Evolutionary conservation across 2,113 vertebrate genomes (phyloP).

Genomic region (Cairina moschata): DNA sequence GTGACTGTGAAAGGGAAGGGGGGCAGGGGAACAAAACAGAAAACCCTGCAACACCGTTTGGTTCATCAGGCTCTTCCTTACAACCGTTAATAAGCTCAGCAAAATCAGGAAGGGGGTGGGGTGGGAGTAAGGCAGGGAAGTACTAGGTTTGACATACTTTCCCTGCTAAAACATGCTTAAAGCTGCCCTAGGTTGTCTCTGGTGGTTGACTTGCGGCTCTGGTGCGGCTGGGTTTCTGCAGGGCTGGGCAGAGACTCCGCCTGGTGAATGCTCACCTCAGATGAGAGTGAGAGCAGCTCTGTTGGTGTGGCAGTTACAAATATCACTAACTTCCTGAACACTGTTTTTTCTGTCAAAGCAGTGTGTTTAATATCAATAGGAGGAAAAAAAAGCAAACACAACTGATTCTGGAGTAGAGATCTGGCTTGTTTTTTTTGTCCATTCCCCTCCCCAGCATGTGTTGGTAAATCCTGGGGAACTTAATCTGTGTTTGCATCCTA

Average conservation of each 20-base stretch:
- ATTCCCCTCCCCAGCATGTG: neutral
- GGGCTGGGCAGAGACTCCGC: neutral
- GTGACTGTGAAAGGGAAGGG: neutral
- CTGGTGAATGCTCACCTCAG: neutral
- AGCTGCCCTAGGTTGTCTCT: neutral
- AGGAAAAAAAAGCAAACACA: neutral
- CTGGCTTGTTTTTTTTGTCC: neutral
- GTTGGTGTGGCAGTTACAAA: neutral
- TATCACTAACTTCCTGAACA: neutral
- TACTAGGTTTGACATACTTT: neutral
- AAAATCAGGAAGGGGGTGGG: neutral
- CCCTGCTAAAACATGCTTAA: neutral
- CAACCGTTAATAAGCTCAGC: neutral
- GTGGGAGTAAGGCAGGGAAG: neutral
- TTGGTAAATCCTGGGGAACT: neutral
- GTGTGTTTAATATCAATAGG: neutral
- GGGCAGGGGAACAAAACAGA: neutral
- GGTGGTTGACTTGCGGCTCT: neutral
- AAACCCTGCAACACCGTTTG: accelerated
- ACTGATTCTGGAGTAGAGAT: neutral
- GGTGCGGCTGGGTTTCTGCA: neutral
- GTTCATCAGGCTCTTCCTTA: neutral
- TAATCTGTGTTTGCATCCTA: no score
- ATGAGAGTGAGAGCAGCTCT: neutral
- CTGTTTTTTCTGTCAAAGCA: neutral